Percentiles rank a stretch among this genome's conserved stretches.
phyloP scores from a whole-genome alignment of 1,140 invertebrate genomes.

The Macrocentrus cingulum region DNA sequence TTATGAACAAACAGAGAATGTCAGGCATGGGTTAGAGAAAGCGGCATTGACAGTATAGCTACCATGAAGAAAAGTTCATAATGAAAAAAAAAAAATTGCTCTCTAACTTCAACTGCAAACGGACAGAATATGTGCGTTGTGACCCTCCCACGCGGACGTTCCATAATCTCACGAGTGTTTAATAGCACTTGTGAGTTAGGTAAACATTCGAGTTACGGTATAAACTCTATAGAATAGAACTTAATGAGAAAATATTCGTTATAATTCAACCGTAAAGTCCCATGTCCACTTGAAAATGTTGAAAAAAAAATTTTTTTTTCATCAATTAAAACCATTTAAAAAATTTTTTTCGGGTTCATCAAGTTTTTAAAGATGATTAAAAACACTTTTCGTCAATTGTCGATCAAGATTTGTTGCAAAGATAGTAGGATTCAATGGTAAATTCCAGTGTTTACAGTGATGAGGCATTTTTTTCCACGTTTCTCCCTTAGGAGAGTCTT shows the following conservation, averaged over 20 bases:
- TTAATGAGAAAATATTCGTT: too few relatives aligned
- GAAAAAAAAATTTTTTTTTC: too few relatives aligned
- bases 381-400: slow-evolving; percentile 1
- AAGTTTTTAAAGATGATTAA: too few relatives aligned
- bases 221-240: too few relatives aligned
- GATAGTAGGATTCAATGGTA: slow-evolving; percentile 12
- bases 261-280: too few relatives aligned
- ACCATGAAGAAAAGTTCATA: background rate
- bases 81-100: background rate
- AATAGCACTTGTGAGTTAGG: too few relatives aligned
- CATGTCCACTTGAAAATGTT: too few relatives aligned
- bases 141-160: background rate
- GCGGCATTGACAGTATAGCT: background rate
- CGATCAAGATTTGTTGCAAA: slow-evolving; percentile 14
- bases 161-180: too few relatives aligned
- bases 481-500: background rate
- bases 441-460: slow-evolving; percentile 25
- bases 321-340: too few relatives aligned
- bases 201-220: too few relatives aligned
- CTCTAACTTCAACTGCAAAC: slow-evolving; percentile 4
- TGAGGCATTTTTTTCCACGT: background rate
- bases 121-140: background rate
- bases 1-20: slow-evolving; percentile 29
- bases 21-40: background rate
- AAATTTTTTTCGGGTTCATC: too few relatives aligned